Evolutionary conservation across 2,888 invertebrate species (phyloP), one percentile per base, ranked within the genome.

Genomic region (Lycocerus yunnanus): DNA sequence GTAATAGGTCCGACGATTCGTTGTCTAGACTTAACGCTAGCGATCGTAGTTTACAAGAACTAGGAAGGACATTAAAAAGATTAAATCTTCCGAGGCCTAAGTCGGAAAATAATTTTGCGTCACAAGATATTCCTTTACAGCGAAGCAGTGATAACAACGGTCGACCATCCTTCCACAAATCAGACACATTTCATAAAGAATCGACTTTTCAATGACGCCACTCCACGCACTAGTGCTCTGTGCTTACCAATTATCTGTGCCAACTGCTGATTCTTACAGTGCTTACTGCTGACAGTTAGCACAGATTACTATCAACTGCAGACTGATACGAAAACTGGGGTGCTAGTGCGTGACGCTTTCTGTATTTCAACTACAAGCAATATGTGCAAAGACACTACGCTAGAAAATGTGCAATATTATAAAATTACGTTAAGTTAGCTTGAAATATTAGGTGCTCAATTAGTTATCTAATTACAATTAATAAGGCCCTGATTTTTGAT

Each of bases 71-170:
- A 84, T 88, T 93, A 84, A 92, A 93, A 85, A 91, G 92, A 82
- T 88, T 93, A 84, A 90, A 93, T 58, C 90, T 93, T 81, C 95
- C 95, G 18, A 89, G 94, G 82, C 95, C 95, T 83, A 94, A 94
- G 88, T 94, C 94, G 77, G 95, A 95, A 87, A 94, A 93, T 89
- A 94, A 94, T 88, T 94, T 95, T 88, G 90, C 92, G 60, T 88
- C 90, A 81, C 87, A 89, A 83, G 90, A 89, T 81, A 87, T 89
- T 88, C 93, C 89, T 87, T 76, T 89, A 88, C 84, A 91, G 81
- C 87, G 90, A 82, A 89, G 89, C 82, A 87, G 88, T 82, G 88
- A 90, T 82, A 87, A 88, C 84, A 84, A 89, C 80, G 88, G 89
- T 78, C 86, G 89, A 82, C 89, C 90, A 84, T 88, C 92, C 84